Evolutionary conservation across 2,113 vertebrate genomes (phyloP).

Genomic region (Podarcis muralis): DNA sequence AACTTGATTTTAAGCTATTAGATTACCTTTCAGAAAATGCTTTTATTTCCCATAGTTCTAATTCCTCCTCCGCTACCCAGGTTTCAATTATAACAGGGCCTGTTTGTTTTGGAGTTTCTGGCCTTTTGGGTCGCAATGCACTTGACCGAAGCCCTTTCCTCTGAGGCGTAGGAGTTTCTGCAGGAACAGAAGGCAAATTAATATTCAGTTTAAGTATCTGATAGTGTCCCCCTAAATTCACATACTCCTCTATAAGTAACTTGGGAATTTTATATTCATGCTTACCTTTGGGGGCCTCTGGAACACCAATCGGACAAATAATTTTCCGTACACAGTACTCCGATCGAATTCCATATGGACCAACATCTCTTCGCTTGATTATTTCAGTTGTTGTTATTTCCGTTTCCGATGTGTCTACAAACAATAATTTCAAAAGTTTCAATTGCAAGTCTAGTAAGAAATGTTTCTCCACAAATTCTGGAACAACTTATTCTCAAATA

Average conservation of each 20-base stretch:
- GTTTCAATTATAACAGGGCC: conserved; percentile 98
- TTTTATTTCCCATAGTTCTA: conserved; percentile 98
- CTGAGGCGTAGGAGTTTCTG: conserved; percentile 96
- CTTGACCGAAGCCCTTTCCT: conserved; percentile 92
- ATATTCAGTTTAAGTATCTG: conserved; percentile 42
- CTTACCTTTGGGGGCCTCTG: conserved; percentile 95
- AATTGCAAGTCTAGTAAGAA: conserved; percentile 24
- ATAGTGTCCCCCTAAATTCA: not conserved
- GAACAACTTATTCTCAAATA: not conserved
- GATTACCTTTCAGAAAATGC: conserved; percentile 96
- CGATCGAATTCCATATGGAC: conserved; percentile 94
- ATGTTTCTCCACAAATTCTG: not conserved
- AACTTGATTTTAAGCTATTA: conserved; percentile 8
- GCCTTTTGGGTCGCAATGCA: conserved; percentile 94
- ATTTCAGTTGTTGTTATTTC: conserved; percentile 99
- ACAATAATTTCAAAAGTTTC: conserved; percentile 45
- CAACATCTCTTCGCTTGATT: conserved; percentile 96
- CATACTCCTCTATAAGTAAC: not conserved
- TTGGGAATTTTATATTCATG: not conserved
- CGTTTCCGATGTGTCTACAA: conserved; percentile 94
- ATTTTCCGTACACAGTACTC: conserved; percentile 99
- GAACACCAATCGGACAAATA: conserved; percentile 96
- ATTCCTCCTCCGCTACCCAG: conserved; percentile 96
- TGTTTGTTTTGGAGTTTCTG: conserved; percentile 94
- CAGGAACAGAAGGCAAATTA: conserved; percentile 53